Base-by-base conservation (phyloP, 37 sponge, comb jelly and placozoan genomes). In the Corticium candelabrum region DNA sequence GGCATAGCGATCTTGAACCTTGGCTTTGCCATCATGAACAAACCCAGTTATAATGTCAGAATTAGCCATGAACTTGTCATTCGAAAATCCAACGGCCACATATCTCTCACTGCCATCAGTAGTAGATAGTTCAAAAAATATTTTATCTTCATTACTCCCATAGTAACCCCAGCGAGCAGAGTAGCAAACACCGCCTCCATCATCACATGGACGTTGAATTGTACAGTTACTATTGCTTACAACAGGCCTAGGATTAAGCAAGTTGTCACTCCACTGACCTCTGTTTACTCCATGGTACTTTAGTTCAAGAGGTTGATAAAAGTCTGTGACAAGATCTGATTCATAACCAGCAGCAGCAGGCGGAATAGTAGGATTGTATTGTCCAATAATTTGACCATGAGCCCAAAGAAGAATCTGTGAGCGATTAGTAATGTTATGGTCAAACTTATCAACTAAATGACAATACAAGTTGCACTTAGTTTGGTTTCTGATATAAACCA, bases 371-470 rank as follows among this genome's bases (percentile, higher is more conserved):
- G 27, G 21, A 35, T 68, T 56, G 73, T 70, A 70, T 70, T 4
- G 29, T 0, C 75, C 82, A 2, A 41, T 38, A 0, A 40, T 41
- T 38, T 83, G 84, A 1, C 84, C 84, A 38, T 74, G 67, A 38
- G 84, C 84, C 77, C 78, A 83, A 41, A 83, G 77, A 4, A 83
- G 50, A 15, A 78, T 40, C 84, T 68, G 68, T 4, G 78, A 40
- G 0, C 57, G 34, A 35, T 82, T 33, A 1, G 38, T 41, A 30
- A 82, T 43, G 68, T 75, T 4, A 30, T 76, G 3, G 32, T 82
- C 82, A 56, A 21, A 50, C 15, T 50, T 50, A 21, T 50, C 81
- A 37, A 27, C 7, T 40, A 76, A 76, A 38, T 76, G 3, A 70
- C 35, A 11, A 4, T 4, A 70, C 3, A 11, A 70, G 4, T 3